Conservation (phyloP, 2,888 invertebrate genomes). For the Labia minor region DNA sequence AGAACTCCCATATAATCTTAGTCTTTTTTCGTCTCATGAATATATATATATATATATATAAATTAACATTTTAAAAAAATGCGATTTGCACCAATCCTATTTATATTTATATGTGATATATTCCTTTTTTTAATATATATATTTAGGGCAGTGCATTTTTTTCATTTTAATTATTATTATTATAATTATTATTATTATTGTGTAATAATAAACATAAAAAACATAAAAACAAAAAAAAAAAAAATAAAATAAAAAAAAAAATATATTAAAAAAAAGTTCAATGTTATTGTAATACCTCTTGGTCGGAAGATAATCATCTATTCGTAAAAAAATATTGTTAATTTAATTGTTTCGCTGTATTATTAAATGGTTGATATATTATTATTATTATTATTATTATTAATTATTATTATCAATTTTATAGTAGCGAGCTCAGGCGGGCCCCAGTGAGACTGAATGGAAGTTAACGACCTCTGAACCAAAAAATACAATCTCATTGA, state of each 20-base stretch:
- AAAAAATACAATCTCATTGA: slow-evolving; percentile 21
- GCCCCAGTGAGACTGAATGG: slow-evolving; percentile 39
- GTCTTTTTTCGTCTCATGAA: background rate
- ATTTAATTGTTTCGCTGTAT: slow-evolving; percentile 27
- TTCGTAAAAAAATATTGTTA: slow-evolving; percentile 31
- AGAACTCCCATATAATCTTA: slow-evolving; percentile 13
- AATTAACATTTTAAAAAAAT: slow-evolving; percentile 28
- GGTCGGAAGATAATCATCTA: slow-evolving; percentile 36
- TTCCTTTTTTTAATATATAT: no score
- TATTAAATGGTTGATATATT: slow-evolving; percentile 24
- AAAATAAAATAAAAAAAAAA: no score
- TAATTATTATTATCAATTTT: slow-evolving; percentile 22
- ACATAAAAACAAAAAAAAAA: no score
- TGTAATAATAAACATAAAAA: no score
- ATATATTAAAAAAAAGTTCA: no score
- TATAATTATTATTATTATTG: no score
- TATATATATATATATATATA: background rate
- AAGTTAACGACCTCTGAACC: slow-evolving; percentile 31
- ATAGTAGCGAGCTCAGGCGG: slow-evolving; percentile 21
- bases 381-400: no score
- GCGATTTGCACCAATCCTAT: slow-evolving; percentile 41
- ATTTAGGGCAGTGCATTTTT: slow-evolving; percentile 36
- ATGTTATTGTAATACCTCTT: slow-evolving; percentile 25
- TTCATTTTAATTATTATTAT: no score
- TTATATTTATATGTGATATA: slow-evolving; percentile 41